phyloP scores from a whole-genome alignment of 2,113 vertebrate species.

The Nycticebus coucang region DNA sequence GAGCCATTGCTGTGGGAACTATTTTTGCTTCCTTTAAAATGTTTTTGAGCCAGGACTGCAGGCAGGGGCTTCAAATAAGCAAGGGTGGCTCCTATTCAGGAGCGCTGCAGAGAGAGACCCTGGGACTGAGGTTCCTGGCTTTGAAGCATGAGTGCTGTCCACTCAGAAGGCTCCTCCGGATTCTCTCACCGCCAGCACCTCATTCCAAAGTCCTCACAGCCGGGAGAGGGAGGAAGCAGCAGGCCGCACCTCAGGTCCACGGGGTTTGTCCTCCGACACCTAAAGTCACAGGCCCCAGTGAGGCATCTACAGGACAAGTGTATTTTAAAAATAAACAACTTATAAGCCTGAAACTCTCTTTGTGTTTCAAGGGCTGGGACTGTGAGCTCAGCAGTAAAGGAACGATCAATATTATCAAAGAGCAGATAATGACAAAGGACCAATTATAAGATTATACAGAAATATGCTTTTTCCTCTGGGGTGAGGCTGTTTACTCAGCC shows the following conservation, averaged over 20 bases:
- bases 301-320: fast-evolving
- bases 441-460: neutral
- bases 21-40: neutral
- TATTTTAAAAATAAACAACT: neutral
- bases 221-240: fast-evolving
- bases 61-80: neutral
- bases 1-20: neutral
- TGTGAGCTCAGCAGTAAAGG: neutral
- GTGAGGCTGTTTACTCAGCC: neutral
- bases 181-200: neutral
- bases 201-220: neutral
- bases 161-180: fast-evolving
- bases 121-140: fast-evolving
- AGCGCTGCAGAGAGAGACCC: neutral
- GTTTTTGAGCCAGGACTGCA: neutral
- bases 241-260: neutral
- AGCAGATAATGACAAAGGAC: neutral
- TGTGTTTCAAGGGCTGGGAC: neutral
- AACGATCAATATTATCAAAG: neutral
- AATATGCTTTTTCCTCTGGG: neutral
- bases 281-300: neutral
- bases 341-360: neutral
- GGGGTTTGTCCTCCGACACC: neutral
- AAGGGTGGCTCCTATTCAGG: neutral
- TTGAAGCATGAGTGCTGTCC: fast-evolving